Percentiles rank a stretch among this genome's conserved stretches.
These are phyloP conservation scores for Hycleus phaleratus DNA, from an alignment of 1,140 invertebrate genomes.

Conservation along the genomic window DNA sequence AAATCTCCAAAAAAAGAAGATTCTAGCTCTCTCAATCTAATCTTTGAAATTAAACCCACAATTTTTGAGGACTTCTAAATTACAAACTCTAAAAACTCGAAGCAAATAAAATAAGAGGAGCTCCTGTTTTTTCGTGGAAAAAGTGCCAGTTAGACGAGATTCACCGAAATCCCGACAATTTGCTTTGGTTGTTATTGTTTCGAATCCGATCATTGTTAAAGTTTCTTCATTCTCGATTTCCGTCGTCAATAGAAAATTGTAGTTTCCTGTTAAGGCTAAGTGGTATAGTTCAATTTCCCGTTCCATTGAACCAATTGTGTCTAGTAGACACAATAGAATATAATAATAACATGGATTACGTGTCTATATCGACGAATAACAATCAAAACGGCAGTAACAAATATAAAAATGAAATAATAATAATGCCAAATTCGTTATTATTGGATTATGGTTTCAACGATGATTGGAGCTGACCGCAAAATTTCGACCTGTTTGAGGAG, in stretches of 20 bases:
- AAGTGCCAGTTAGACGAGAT: not conserved
- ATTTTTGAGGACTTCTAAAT: no score
- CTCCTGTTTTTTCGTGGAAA: not conserved
- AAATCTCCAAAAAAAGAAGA: no score
- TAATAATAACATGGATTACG: no score
- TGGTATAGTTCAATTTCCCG: conserved; percentile 10
- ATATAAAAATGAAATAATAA: no score
- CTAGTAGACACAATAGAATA: no score
- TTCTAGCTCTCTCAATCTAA: no score
- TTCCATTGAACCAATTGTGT: conserved; percentile 14
- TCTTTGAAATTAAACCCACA: no score
- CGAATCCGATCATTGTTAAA: not conserved
- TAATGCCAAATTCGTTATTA: no score
- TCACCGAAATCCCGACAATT: not conserved
- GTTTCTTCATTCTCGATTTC: not conserved
- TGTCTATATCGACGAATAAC: no score
- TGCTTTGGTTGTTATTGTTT: not conserved
- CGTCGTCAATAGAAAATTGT: not conserved
- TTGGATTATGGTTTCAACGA: not conserved
- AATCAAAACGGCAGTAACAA: no score
- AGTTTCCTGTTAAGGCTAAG: conserved; percentile 5
- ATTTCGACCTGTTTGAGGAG: not conserved
- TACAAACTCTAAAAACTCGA: no score
- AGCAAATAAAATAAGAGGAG: not conserved
- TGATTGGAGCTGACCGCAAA: conserved; percentile 10